These are phyloP conservation scores for Neodiprion pinetum DNA, from an alignment of 1,140 invertebrate genomes.

Conservation along the genomic window DNA sequence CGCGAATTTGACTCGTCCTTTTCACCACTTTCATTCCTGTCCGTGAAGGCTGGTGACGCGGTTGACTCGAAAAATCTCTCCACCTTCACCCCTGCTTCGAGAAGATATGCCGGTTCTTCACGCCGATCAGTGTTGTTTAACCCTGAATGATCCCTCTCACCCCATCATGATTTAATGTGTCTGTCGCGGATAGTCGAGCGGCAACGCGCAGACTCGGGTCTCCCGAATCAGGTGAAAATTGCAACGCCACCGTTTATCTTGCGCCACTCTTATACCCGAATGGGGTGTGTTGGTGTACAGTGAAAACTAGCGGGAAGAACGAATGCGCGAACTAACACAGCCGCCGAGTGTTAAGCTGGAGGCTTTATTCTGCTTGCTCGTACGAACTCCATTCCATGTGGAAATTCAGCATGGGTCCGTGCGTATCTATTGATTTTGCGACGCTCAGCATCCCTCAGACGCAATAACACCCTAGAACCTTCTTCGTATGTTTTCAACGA, in stretches of 20 bases:
- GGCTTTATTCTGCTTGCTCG: background rate
- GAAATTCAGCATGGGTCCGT: conserved; percentile 29
- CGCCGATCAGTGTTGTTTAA: background rate
- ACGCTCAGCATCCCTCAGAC: conserved; percentile 40
- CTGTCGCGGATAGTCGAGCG: background rate
- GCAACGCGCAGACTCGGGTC: background rate
- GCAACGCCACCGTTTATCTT: background rate
- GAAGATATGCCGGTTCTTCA: background rate
- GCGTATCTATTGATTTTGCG: conserved; percentile 49
- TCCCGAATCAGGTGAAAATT: background rate
- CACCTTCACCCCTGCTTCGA: background rate
- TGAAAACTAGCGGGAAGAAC: too few species aligned
- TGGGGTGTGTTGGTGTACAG: too few species aligned
- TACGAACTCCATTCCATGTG: conserved; percentile 37
- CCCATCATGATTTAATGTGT: background rate
- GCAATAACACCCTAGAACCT: background rate
- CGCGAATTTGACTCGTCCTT: too few species aligned
- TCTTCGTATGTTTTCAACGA: background rate
- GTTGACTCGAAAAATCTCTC: too few species aligned
- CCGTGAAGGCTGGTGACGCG: too few species aligned
- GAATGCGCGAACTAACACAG: too few species aligned
- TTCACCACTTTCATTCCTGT: too few species aligned
- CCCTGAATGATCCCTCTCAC: background rate
- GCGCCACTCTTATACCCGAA: too few species aligned
- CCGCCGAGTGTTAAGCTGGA: background rate